Conservation (phyloP, 2,797 vertebrate species). For the Hirundo rustica region DNA sequence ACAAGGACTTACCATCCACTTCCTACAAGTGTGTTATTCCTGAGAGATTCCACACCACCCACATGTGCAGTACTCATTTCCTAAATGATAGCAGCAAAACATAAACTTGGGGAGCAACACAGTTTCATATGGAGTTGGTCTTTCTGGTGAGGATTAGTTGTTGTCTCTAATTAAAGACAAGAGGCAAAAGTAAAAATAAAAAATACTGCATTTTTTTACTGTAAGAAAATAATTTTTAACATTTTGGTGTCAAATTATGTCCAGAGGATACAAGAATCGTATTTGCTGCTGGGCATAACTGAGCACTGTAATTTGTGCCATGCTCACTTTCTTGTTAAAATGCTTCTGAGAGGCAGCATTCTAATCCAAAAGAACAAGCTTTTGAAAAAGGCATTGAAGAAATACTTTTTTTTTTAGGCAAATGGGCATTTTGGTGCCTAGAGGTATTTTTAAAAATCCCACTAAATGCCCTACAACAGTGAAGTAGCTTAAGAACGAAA, state of each 20-base stretch:
- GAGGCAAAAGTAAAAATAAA: background rate
- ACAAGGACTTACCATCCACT: background rate
- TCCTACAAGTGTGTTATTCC: background rate
- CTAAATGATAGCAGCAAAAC: background rate
- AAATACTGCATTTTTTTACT: background rate
- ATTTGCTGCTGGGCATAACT: background rate
- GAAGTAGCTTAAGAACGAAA: background rate
- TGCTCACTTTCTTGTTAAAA: background rate
- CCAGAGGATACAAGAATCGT: background rate
- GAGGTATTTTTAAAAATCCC: background rate
- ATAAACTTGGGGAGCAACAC: background rate
- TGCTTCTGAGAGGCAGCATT: background rate
- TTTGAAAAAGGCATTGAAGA: background rate
- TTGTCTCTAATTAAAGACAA: background rate
- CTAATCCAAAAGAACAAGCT: background rate
- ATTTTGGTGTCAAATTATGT: background rate
- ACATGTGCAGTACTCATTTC: accelerated
- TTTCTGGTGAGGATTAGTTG: background rate
- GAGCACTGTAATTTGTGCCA: background rate
- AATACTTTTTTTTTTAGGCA: background rate
- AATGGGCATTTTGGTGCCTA: background rate
- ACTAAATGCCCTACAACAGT: background rate
- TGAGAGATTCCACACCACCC: background rate
- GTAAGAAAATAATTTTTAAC: background rate
- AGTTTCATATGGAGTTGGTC: background rate